Conservation (phyloP, 2,113 vertebrate species). For the Anser cygnoides region DNA sequence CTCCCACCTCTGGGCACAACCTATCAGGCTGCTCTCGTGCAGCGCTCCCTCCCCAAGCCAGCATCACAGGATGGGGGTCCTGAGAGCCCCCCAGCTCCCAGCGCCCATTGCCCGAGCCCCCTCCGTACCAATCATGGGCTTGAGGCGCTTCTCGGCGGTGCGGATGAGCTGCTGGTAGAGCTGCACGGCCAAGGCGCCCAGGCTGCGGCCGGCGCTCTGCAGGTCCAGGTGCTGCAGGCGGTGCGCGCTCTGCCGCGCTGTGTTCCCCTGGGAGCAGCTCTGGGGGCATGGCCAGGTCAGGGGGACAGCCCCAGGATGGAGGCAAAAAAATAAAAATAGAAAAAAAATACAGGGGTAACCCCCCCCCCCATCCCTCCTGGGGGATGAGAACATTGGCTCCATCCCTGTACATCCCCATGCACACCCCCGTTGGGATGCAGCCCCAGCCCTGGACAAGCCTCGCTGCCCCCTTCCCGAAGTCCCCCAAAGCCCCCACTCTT, state of each 20-base stretch:
- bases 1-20: too few species aligned
- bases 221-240: slow-evolving; percentile 57
- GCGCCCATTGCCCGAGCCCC: background rate
- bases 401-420: too few species aligned
- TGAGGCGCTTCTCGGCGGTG: slow-evolving; percentile 73
- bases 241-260: background rate
- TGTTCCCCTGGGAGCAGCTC: slow-evolving; percentile 2
- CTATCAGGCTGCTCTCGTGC: background rate
- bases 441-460: background rate
- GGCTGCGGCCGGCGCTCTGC: slow-evolving; percentile 52
- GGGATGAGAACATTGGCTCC: too few species aligned
- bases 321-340: too few species aligned
- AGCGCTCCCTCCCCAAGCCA: rapidly evolving
- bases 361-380: too few species aligned
- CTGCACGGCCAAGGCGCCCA: slow-evolving; percentile 79
- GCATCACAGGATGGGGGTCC: rapidly evolving
- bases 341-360: too few species aligned
- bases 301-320: too few species aligned
- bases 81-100: background rate
- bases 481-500: background rate
- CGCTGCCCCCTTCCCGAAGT: too few species aligned
- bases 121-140: slow-evolving; percentile 75
- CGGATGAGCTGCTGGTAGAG: slow-evolving; percentile 83
- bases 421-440: background rate
- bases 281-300: background rate